Evolutionary conservation across 2,888 invertebrate species (phyloP).

Genomic region (Leptarthrus brevirostris): DNA sequence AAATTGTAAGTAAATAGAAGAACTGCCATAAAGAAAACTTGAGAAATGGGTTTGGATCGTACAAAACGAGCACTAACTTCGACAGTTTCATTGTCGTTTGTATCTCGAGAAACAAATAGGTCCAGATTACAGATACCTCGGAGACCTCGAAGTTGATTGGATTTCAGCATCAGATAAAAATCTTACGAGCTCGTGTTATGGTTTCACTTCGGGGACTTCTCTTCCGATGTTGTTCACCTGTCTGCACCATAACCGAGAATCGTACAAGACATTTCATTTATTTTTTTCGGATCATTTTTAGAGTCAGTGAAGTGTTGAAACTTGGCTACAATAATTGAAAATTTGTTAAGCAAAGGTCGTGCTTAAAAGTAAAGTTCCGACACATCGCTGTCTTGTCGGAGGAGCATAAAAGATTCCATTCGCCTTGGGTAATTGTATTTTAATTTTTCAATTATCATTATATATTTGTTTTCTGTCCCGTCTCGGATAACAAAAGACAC

Average conservation of each 20-base stretch:
- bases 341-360: constrained; percentile 30
- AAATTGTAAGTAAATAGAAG: background rate
- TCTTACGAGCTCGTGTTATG: background rate
- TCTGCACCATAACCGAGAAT: background rate
- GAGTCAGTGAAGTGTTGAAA: background rate
- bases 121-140: background rate
- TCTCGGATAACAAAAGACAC: constrained; percentile 10
- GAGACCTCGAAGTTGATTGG: constrained; percentile 27
- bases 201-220: background rate
- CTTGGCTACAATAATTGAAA: constrained; percentile 27
- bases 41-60: background rate
- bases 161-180: constrained; percentile 33
- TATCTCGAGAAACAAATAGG: constrained; percentile 18
- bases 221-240: constrained; percentile 21
- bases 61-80: constrained; percentile 25
- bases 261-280: constrained; percentile 27
- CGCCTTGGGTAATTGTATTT: constrained; percentile 32
- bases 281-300: background rate
- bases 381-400: background rate
- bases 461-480: constrained; percentile 21
- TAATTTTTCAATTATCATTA: constrained; percentile 27
- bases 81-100: constrained; percentile 20
- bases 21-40: background rate
- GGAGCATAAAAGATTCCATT: constrained; percentile 14
- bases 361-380: background rate